Base-by-base conservation (phyloP, 2,797 vertebrate species). In the Falco peregrinus region DNA sequence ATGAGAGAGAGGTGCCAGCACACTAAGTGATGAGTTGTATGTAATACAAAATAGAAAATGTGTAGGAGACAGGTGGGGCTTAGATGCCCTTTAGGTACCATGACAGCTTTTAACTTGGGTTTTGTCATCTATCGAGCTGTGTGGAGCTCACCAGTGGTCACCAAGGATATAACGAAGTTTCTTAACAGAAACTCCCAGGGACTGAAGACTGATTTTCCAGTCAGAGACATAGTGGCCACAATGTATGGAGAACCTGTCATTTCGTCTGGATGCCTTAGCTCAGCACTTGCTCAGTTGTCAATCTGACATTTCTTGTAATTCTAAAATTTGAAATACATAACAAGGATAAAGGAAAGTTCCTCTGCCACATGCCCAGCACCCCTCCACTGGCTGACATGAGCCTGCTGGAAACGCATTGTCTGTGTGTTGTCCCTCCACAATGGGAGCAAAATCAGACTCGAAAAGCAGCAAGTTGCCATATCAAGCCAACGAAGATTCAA, bases 321-420 rank as follows among this genome's bases (percentile, higher is more conserved):
- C 35, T 45, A 56, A 87, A 74, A 65, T 54, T 65, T 74, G 13
- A 54, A 56, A 65, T 50, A 4, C 45, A 45, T 26, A 85, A 8
- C 15, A 57, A 76, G n/a, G 78, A 37, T 19, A 43, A 61, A 69
- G 41, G 53, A 71, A 63, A 29, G 53, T 51, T 11, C 11, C 12
- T 82, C 7, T 76, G 47, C 33, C 0, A 0, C 3, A 2, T n/a
- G 35, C 67, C 57, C 73, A 68, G 29, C 3, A 0, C 29, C 51
- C 20, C 33, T 65, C 6, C 48, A 14, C 20, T 50, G 51, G 16
- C 47, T 87, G 78, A 54, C 22, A 20, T 3, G 24, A 71, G 29
- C 41, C 53, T 59, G 47, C 19, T 78, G 88, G 57, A 91, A 59
- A 60, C 7, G 26, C 29, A 11, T 9, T 26, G 26, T n/a, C 26